Percentiles rank a stretch among this genome's conserved stretches.
phyloP scores from a whole-genome alignment of 2,888 invertebrate species.

The Leptinotarsa haldemani region DNA sequence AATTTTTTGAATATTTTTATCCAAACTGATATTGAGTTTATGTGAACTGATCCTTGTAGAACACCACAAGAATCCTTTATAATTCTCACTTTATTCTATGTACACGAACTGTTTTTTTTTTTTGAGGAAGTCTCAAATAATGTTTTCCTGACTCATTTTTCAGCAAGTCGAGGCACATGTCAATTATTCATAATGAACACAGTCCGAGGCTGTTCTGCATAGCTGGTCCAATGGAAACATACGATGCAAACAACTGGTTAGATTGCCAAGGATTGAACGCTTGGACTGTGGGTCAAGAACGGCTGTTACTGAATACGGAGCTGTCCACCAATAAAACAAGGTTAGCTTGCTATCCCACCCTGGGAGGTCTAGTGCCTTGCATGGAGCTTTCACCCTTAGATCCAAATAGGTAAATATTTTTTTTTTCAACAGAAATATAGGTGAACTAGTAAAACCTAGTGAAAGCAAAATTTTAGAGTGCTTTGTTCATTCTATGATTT shows the following conservation, averaged over 20 bases:
- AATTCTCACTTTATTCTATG: too few species aligned
- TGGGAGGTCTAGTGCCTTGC: slow-evolving; percentile 75
- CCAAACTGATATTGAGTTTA: too few species aligned
- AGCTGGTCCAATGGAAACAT: slow-evolving; percentile 61
- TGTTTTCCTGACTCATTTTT: slow-evolving; percentile 19
- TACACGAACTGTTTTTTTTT: too few species aligned
- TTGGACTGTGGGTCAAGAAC: slow-evolving; percentile 75
- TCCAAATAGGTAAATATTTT: slow-evolving; percentile 70
- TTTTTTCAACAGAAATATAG: too few species aligned
- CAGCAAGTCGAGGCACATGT: slow-evolving; percentile 46
- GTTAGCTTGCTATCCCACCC: slow-evolving; percentile 68
- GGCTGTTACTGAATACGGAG: slow-evolving; percentile 69
- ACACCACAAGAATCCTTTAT: too few species aligned
- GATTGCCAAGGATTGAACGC: slow-evolving; percentile 62
- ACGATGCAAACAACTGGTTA: slow-evolving; percentile 51
- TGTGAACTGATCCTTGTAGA: too few species aligned
- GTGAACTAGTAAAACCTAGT: too few species aligned
- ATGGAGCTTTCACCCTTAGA: slow-evolving; percentile 76
- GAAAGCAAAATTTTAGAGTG: too few species aligned
- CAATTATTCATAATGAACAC: slow-evolving; percentile 68
- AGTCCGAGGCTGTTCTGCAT: slow-evolving; percentile 73
- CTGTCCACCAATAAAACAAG: slow-evolving; percentile 60
- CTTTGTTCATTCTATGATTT: too few species aligned
- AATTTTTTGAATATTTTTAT: too few species aligned
- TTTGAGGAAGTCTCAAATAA: too few species aligned